A percentile compares a stretch with the other conserved stretches of the same genome.
Evolutionary conservation across 2,888 invertebrate genomes (phyloP).

Genomic region (Ochropleura leucogaster): DNA sequence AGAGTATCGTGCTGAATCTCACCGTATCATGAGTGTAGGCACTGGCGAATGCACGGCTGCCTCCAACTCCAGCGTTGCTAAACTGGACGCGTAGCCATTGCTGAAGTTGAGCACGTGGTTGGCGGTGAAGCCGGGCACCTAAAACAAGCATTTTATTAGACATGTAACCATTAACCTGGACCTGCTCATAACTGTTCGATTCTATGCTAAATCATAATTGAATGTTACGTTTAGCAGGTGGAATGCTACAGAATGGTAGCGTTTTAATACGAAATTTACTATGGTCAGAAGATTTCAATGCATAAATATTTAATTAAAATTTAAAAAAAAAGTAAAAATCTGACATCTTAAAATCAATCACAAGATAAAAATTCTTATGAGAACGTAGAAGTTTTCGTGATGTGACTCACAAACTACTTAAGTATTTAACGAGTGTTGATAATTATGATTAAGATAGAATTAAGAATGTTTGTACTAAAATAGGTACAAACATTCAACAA

Average conservation of each 20-base stretch:
- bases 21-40: conserved; percentile 90
- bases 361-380: background rate
- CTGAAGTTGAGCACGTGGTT: conserved; percentile 90
- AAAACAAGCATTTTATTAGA: conserved; percentile 47
- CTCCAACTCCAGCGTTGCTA: conserved; percentile 90
- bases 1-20: conserved; percentile 52
- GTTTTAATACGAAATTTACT: background rate
- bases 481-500: background rate
- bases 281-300: background rate
- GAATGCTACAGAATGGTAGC: background rate
- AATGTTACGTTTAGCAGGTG: no score
- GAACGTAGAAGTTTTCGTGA: background rate
- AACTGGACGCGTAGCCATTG: conserved; percentile 91
- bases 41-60: conserved; percentile 86
- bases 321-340: background rate
- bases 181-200: background rate
- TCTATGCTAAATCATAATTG: background rate
- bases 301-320: background rate
- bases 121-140: conserved; percentile 92
- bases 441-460: background rate
- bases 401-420: background rate
- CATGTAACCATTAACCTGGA: background rate
- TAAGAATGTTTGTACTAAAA: no score
- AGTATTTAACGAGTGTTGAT: background rate
- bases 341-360: background rate